Conservation (phyloP, 2,797 vertebrate species). For the Tinamus major region DNA sequence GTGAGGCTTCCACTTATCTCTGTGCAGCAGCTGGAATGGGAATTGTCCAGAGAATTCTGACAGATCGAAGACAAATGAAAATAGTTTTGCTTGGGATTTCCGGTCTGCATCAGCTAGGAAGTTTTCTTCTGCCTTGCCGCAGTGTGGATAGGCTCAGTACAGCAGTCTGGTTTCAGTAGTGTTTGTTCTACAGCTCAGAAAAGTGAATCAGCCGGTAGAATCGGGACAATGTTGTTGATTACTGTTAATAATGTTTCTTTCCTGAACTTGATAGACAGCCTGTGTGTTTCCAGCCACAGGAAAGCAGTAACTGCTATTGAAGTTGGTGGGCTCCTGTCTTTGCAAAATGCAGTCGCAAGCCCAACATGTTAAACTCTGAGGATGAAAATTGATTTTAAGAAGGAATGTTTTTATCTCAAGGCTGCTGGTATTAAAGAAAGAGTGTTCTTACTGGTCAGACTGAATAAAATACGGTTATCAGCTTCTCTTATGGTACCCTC, state of each 20-base stretch:
- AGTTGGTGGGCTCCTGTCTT: not conserved
- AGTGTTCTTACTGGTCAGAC: not conserved
- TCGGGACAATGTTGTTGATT: not conserved
- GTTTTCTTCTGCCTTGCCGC: not conserved
- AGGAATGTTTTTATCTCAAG: not conserved
- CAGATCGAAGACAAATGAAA: not conserved
- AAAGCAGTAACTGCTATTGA: not conserved
- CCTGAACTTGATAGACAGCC: not conserved
- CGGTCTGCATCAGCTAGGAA: not conserved
- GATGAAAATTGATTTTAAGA: not conserved
- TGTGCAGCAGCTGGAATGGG: not conserved
- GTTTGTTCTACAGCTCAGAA: not conserved
- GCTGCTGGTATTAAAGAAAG: not conserved
- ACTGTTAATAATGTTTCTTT: not conserved
- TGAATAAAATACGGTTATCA: not conserved
- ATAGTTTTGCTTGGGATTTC: not conserved
- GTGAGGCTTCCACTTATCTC: not conserved
- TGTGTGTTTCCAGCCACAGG: not conserved
- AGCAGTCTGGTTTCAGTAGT: not conserved
- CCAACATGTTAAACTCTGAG: not conserved
- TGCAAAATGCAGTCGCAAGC: not conserved
- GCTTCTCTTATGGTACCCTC: not conserved
- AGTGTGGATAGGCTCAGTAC: not conserved
- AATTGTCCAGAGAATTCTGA: not conserved
- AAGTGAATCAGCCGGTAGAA: not conserved